phyloP scores from a whole-genome alignment of 1,140 invertebrate genomes.

The Battus philenor region DNA sequence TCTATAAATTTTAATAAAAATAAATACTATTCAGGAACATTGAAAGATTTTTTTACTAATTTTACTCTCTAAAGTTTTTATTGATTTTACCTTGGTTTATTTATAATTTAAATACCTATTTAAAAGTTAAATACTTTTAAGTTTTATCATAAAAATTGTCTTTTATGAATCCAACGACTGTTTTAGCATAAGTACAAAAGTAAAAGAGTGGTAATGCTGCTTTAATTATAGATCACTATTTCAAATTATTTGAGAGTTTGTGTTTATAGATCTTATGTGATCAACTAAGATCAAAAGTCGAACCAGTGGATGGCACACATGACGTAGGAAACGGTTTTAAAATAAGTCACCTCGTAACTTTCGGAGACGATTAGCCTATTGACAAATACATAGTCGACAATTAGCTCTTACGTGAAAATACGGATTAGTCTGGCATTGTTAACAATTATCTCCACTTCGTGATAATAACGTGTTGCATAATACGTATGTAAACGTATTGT shows the following conservation, averaged over 20 bases:
- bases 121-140: too few species aligned
- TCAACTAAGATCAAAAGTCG: neutral
- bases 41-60: too few species aligned
- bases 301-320: neutral
- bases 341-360: neutral
- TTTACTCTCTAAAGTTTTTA: too few species aligned
- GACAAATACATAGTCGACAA: constrained; percentile 4
- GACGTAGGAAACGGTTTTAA: neutral
- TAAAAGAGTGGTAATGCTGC: too few species aligned
- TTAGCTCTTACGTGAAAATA: constrained; percentile 7
- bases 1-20: too few species aligned
- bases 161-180: neutral
- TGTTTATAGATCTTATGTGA: neutral
- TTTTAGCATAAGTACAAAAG: too few species aligned
- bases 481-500: too few species aligned
- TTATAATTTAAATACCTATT: too few species aligned
- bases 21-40: too few species aligned
- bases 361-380: neutral
- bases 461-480: neutral
- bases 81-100: too few species aligned
- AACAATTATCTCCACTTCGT: constrained; percentile 12
- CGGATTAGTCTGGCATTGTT: constrained; percentile 9
- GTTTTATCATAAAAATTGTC: neutral
- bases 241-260: too few species aligned
- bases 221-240: too few species aligned